Evolutionary conservation across 2,888 invertebrate species (phyloP).

Genomic region (Archaeoteleia sp.): DNA sequence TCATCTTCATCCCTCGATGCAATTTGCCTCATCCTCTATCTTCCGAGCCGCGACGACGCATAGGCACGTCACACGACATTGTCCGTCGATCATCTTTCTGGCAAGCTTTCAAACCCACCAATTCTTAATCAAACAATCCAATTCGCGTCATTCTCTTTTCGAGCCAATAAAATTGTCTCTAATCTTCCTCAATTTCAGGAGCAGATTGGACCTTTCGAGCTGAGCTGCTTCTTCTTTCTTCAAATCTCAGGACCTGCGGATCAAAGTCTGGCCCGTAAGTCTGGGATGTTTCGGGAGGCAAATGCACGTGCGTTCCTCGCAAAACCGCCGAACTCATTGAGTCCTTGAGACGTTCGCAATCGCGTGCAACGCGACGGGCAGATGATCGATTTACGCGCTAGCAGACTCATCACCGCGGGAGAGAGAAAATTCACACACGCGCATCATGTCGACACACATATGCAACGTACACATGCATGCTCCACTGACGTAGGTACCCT

Average conservation of each 20-base stretch:
- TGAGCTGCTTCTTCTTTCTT: too few relatives aligned
- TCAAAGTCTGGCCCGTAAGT: background rate
- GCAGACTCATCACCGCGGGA: conserved; percentile 42
- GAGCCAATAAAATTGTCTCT: too few relatives aligned
- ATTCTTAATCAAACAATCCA: too few relatives aligned
- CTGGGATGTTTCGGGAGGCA: conserved; percentile 5
- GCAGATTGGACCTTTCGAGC: too few relatives aligned
- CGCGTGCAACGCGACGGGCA: conserved; percentile 39
- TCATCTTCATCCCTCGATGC: too few relatives aligned
- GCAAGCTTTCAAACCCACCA: too few relatives aligned
- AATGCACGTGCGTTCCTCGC: conserved; percentile 38
- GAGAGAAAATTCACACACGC: conserved; percentile 32
- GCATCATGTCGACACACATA: conserved; percentile 23
- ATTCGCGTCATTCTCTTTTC: too few relatives aligned
- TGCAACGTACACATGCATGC: conserved; percentile 41
- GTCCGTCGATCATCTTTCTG: too few relatives aligned
- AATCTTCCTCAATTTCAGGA: too few relatives aligned
- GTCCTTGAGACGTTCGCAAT: conserved; percentile 30
- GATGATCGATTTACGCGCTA: conserved; percentile 53
- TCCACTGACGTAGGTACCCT: conserved; percentile 12
- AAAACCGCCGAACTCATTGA: conserved; percentile 12
- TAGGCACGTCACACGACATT: too few relatives aligned
- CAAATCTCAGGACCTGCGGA: background rate
- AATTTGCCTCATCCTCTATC: too few relatives aligned
- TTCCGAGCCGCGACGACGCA: too few relatives aligned